Percentiles rank a stretch among this genome's conserved stretches.
Evolutionary conservation across 2,888 invertebrate genomes (phyloP).

Genomic region (Conistra vaccinii): DNA sequence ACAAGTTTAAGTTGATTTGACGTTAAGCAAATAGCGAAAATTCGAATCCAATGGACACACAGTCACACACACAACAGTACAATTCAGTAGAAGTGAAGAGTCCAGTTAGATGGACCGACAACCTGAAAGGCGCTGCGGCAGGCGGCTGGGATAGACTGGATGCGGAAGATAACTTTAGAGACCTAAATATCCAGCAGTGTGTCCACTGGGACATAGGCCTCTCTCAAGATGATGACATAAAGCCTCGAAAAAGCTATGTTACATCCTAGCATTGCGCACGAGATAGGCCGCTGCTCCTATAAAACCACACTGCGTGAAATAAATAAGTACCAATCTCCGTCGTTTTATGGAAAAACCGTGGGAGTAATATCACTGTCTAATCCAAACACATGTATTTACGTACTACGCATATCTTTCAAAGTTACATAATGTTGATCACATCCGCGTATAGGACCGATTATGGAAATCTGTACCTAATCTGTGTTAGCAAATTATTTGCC

Average conservation of each 20-base stretch:
- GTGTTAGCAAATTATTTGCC: no score
- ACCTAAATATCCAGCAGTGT: no score
- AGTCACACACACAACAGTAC: no score
- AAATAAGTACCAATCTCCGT: not conserved
- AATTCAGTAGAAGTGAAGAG: no score
- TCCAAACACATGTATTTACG: not conserved
- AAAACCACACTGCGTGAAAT: conserved; percentile 1
- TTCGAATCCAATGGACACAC: no score
- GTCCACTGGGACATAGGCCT: no score
- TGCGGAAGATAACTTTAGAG: no score
- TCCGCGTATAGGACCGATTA: not conserved
- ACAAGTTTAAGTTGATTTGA: no score
- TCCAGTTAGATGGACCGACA: no score
- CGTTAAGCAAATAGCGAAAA: no score
- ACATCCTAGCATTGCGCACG: not conserved
- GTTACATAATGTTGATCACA: conserved; percentile 24
- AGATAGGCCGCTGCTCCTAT: not conserved
- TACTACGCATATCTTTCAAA: conserved; percentile 7
- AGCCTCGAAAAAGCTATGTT: not conserved
- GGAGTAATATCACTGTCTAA: not conserved
- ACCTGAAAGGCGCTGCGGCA: no score
- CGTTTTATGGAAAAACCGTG: conserved; percentile 7
- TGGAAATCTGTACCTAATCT: not conserved
- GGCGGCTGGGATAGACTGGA: no score
- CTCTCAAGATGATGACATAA: not conserved